phyloP scores from a whole-genome alignment of 1,140 invertebrate genomes.

The Meloidogyne hapla region DNA sequence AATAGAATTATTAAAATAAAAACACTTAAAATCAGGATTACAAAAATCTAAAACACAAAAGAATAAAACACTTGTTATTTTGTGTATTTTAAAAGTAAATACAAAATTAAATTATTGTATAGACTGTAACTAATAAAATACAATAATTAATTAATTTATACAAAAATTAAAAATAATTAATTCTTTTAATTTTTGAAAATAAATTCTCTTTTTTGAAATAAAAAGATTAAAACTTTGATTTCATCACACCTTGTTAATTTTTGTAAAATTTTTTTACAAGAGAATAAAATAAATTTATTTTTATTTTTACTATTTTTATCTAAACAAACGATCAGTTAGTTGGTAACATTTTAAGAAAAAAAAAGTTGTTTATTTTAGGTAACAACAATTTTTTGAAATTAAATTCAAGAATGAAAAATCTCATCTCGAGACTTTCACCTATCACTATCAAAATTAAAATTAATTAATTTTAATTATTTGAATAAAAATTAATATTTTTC shows the following conservation, averaged over 20 bases:
- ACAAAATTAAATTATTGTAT: too few species aligned
- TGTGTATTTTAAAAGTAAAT: too few species aligned
- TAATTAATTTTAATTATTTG: background rate
- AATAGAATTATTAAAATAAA: too few species aligned
- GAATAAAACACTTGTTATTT: too few species aligned
- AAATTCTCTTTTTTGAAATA: background rate
- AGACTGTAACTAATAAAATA: too few species aligned
- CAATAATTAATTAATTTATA: too few species aligned
- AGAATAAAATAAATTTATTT: too few species aligned
- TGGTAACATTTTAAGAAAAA: background rate
- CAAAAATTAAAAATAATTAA: too few species aligned
- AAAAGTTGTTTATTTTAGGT: background rate
- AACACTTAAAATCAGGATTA: too few species aligned
- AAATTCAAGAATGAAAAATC: background rate
- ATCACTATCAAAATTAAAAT: background rate
- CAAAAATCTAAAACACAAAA: too few species aligned
- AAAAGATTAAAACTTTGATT: background rate
- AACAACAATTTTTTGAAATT: background rate
- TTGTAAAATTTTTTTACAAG: too few species aligned
- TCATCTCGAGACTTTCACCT: background rate
- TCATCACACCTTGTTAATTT: background rate
- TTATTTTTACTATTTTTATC: background rate
- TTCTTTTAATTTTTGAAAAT: too few species aligned
- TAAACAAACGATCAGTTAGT: background rate
- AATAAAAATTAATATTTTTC: background rate